phyloP scores from a whole-genome alignment of 2,888 invertebrate genomes.

The Gerosis bhagava region DNA sequence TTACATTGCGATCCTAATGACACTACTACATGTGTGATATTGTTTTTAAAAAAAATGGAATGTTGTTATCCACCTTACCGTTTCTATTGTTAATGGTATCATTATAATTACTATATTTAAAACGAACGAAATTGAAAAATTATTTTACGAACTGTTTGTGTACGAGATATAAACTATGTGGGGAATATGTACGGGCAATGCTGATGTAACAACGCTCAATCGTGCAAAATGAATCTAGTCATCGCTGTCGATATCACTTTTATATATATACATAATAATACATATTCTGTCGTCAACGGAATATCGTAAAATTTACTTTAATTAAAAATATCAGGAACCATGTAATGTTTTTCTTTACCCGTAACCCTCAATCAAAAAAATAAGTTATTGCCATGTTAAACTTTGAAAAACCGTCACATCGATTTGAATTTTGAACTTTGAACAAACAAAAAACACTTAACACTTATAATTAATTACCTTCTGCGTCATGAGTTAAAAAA shows the following conservation, averaged over 20 bases:
- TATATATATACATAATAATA: slow-evolving; percentile 21
- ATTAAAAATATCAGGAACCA: slow-evolving; percentile 17
- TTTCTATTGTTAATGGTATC: slow-evolving; percentile 49
- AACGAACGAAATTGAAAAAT: slow-evolving; percentile 35
- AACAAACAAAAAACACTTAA: no score
- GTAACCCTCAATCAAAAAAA: background rate
- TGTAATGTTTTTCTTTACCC: slow-evolving; percentile 2
- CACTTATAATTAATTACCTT: no score
- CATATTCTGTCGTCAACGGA: slow-evolving; percentile 21
- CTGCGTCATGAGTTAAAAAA: no score
- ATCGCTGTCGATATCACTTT: slow-evolving; percentile 35
- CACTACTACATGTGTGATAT: slow-evolving; percentile 22
- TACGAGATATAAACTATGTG: slow-evolving; percentile 45
- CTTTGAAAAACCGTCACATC: no score
- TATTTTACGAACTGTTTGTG: slow-evolving; percentile 34
- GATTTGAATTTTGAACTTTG: no score
- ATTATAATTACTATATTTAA: slow-evolving; percentile 56
- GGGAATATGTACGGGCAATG: slow-evolving; percentile 49
- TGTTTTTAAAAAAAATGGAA: slow-evolving; percentile 45
- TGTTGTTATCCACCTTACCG: slow-evolving; percentile 47
- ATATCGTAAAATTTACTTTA: slow-evolving; percentile 13
- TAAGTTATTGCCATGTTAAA: no score
- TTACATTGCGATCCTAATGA: no score
- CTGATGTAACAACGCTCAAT: slow-evolving; percentile 51
- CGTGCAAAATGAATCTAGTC: slow-evolving; percentile 67